Conservation (phyloP, 1,140 invertebrate genomes). For the Drosophila truncata region DNA sequence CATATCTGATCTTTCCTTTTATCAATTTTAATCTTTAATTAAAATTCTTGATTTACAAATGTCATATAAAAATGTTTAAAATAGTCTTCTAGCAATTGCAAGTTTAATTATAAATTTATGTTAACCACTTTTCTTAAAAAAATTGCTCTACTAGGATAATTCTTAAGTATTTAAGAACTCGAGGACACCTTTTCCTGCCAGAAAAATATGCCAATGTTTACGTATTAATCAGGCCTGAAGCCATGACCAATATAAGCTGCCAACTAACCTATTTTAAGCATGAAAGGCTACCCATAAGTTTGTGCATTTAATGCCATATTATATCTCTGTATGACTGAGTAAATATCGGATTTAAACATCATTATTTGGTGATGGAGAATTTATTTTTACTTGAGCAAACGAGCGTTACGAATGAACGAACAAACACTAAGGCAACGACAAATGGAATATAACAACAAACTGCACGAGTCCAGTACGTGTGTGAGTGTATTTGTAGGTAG, state of each 20-base stretch:
- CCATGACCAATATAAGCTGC: not conserved
- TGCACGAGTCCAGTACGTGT: constrained; percentile 48
- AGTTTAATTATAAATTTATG: not conserved
- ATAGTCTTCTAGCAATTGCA: not conserved
- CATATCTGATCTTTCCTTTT: not conserved
- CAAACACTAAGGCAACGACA: constrained; percentile 63
- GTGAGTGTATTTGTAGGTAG: constrained; percentile 23
- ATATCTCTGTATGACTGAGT: constrained; percentile 6
- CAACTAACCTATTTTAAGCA: not conserved
- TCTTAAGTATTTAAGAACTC: not conserved
- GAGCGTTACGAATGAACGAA: constrained; percentile 62
- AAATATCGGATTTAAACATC: constrained; percentile 10
- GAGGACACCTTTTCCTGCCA: not conserved
- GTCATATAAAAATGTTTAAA: no score
- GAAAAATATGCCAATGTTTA: not conserved
- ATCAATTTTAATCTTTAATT: not conserved
- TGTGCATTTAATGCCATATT: not conserved
- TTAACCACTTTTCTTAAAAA: no score
- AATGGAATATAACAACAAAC: constrained; percentile 71
- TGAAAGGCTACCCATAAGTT: not conserved
- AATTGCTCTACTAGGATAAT: no score
- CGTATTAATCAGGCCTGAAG: not conserved
- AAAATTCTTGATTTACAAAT: not conserved
- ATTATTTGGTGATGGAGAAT: constrained; percentile 23
- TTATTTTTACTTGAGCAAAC: constrained; percentile 65